Evolutionary conservation across 1,140 invertebrate genomes (phyloP).

Genomic region (Lanistes nyassanus): DNA sequence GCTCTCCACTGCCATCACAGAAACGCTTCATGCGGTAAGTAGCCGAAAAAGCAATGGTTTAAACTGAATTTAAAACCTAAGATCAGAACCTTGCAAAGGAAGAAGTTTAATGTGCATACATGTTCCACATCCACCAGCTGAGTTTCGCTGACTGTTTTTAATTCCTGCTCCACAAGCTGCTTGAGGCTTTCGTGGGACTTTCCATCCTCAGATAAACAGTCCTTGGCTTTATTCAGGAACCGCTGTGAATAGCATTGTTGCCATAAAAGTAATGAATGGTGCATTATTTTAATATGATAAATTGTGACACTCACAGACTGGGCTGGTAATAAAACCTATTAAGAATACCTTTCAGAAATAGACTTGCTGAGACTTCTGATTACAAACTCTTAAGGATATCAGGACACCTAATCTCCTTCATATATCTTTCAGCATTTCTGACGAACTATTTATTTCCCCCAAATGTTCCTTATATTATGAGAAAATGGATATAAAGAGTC

Average conservation of each 20-base stretch:
- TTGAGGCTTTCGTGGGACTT: conserved; percentile 4
- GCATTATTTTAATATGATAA: too few species aligned
- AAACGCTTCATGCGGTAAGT: background rate
- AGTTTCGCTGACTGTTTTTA: background rate
- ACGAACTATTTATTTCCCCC: too few species aligned
- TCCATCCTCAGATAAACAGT: background rate
- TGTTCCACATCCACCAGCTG: too few species aligned
- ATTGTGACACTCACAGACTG: too few species aligned
- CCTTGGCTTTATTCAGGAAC: conserved; percentile 19
- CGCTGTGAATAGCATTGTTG: background rate
- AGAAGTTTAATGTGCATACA: background rate
- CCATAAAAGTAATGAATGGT: background rate
- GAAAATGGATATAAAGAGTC: too few species aligned
- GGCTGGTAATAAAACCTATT: too few species aligned
- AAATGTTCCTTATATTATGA: too few species aligned
- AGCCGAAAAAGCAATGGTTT: background rate
- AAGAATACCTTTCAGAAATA: too few species aligned
- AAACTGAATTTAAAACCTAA: background rate
- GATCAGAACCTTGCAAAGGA: background rate
- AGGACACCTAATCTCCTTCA: too few species aligned
- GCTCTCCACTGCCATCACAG: background rate
- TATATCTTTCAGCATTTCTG: too few species aligned
- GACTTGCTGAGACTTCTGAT: too few species aligned
- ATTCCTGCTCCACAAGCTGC: conserved; percentile 14
- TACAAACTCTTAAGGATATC: too few species aligned